Conservation (phyloP, 2,113 vertebrate genomes). For the Lepus americanus region DNA sequence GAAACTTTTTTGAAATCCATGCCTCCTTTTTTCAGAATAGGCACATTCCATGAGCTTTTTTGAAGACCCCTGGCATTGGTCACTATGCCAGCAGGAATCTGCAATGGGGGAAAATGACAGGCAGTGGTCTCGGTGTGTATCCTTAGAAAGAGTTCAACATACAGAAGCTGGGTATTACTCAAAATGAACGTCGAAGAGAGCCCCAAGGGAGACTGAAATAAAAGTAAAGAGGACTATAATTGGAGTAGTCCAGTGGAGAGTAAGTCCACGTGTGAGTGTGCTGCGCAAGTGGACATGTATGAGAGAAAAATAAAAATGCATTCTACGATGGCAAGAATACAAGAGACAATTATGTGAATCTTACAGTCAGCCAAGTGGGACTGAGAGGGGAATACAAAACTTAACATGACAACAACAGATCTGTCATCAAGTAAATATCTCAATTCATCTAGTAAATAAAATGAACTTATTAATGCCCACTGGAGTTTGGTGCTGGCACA, state of each 20-base stretch:
- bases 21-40: too few species aligned
- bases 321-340: background rate
- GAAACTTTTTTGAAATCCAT: too few species aligned
- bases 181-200: background rate
- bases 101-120: rapidly evolving
- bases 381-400: background rate
- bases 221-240: background rate
- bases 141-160: background rate
- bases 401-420: background rate
- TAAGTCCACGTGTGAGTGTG: background rate
- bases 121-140: background rate
- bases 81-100: background rate
- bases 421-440: background rate
- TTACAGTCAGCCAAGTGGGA: background rate
- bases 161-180: background rate
- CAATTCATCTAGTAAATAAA: conserved; percentile 5
- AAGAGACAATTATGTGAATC: background rate
- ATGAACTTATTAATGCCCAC: background rate
- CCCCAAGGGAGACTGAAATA: background rate
- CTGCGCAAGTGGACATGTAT: background rate
- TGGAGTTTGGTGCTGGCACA: conserved; percentile 37
- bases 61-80: too few species aligned
- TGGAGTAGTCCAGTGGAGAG: background rate
- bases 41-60: too few species aligned
- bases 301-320: background rate